Evolutionary conservation across 2,888 invertebrate species (phyloP), one percentile per base, ranked within the genome.

Genomic region (Perizoma affinitatum): DNA sequence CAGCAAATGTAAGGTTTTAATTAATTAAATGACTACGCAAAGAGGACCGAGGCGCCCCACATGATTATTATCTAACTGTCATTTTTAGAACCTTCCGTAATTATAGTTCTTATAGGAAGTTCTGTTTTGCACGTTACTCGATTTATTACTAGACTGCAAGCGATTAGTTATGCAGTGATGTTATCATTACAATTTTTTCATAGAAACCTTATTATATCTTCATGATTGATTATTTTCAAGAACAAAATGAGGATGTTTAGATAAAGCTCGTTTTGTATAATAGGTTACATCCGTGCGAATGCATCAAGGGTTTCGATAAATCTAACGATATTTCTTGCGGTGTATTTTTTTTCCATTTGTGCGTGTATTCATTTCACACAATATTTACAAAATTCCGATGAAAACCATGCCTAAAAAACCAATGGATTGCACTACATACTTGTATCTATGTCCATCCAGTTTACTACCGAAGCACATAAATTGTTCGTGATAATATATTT

Each of bases 1-100:
- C 79, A 79, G 79, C 75, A 78, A 82, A 84, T 79, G 79, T 78
- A 82, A 82, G 78, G 74, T 82, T 86, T 83, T 85, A 86, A 88
- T 87, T 87, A 87, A 86, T 85, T 83, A 82, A 82, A 83, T 82
- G 78, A 80, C 75, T 75, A 71, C 67, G 70, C 69, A 72, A 72
- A 67, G 65, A 70, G 66, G 68, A 69, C 67, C 57, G 66, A 65
- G 41, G 63, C 69, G 70, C 71, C 70, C 68, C 66, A 63, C 59
- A 56, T 65, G 79, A 78, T 80, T 68, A 57, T 72, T 74, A 82
- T 82, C 78, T 60, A 66, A 73, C 73, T 78, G 79, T 76, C 76
- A 75, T 72, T 76, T 79, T 77, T 68, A 73, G 69, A 55, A 79
- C 67, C 68, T 62, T 59, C 58, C 67, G 52, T 78, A 70, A 75